Evolutionary conservation across 2,888 invertebrate genomes (phyloP), one percentile per base, ranked within the genome.

Genomic region (Frankliniella intonsa): DNA sequence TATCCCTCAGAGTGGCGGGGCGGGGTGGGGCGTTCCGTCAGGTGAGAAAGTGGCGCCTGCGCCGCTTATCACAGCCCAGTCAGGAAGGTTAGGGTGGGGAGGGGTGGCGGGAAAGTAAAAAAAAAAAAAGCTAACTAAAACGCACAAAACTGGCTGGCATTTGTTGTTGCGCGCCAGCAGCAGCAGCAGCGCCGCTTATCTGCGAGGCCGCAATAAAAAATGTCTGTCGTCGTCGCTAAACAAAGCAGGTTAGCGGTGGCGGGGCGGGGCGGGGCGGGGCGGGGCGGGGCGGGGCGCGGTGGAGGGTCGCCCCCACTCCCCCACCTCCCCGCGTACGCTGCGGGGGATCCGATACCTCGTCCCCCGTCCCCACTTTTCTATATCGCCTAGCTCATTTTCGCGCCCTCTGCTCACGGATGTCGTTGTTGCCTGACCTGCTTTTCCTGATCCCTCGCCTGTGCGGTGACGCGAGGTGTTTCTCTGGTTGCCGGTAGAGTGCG

Each of bases 181-280:
- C 17, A 7, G 62, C 14, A 3, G 10, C 69, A 12, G 69, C 69
- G 69, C 3, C 11, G 69, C 69, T 76, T 76, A 76, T 76, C 69
- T 76, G 69, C 22, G 25, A 22, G 69, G 69, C n/a, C 22, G 22
- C 69, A 69, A 76, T 76, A 76, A 76, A 76, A 76, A 76, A 76
- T 76, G 69, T 76, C 69, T 76, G 69, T 76, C 69, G 38, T 5
- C 38, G 38, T 5, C 5, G 69, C 69, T 76, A 76, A 76, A 76
- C 69, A 76, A 76, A 76, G 69, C 69, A 76, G 69, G 62, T 62
- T 62, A 62, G 62, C 69, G 69, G 69, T n/a, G 9, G 65, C n/a
- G 65, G 9, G 65, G 65, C 65, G n/a, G 69, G n/a, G n/a, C n/a
- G n/a, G n/a, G n/a, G n/a, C n/a, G n/a, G n/a, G n/a, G n/a, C n/a